Conservation (phyloP, 2,888 invertebrate genomes). For the Tetrapedia diversipes region DNA sequence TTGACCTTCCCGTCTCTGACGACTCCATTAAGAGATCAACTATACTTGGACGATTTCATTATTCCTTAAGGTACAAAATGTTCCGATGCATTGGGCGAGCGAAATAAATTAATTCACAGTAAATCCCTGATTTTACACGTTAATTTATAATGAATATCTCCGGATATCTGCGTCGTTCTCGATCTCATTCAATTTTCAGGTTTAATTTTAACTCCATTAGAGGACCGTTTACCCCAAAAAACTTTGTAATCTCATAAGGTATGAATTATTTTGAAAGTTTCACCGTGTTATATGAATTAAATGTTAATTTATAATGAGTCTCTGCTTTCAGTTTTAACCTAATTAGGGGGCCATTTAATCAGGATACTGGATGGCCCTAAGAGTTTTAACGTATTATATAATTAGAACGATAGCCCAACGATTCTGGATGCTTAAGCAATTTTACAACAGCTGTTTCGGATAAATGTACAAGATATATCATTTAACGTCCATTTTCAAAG, state of each 20-base stretch:
- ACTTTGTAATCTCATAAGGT: background rate
- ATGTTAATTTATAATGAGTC: slow-evolving; percentile 1
- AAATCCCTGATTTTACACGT: no score
- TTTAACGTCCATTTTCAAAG: background rate
- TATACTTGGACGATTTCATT: background rate
- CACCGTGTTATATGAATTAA: background rate
- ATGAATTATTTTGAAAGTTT: slow-evolving; percentile 4
- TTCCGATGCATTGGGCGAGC: background rate
- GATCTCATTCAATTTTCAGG: background rate
- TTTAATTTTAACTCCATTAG: background rate
- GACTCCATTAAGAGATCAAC: slow-evolving; percentile 4
- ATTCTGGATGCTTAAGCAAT: background rate
- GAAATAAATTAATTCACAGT: no score
- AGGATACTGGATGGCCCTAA: background rate
- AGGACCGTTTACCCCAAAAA: background rate
- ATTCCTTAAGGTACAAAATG: background rate
- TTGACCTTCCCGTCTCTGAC: background rate
- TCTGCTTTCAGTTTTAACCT: background rate
- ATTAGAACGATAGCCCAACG: background rate
- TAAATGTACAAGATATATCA: background rate
- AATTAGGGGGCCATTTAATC: background rate
- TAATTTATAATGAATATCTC: no score
- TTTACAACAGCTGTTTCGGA: background rate
- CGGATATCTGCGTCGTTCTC: background rate
- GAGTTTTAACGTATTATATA: background rate